Evolutionary conservation across 2,797 vertebrate species (phyloP).

Genomic region (Oryzias sinensis): DNA sequence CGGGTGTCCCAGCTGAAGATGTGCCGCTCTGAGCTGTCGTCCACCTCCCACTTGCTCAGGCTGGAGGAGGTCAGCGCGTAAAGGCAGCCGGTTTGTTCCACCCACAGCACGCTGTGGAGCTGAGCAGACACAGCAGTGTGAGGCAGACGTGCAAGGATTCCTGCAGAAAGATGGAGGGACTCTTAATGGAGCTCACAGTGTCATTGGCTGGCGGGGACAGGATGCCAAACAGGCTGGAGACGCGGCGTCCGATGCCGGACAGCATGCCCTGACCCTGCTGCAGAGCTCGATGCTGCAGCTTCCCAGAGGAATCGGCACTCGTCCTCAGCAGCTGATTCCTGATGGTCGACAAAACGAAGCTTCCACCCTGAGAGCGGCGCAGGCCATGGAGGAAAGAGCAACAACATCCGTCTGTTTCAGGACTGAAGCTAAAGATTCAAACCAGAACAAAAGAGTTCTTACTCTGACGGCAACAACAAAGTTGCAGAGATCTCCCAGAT

Average conservation of each 20-base stretch:
- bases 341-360: conserved; percentile 86
- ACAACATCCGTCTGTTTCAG: too few species aligned
- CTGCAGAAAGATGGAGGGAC: not conserved
- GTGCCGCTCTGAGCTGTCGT: conserved; percentile 83
- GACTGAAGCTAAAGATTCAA: not conserved
- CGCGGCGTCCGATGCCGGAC: conserved; percentile 89
- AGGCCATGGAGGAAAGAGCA: not conserved
- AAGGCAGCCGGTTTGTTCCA: conserved; percentile 73
- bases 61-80: conserved; percentile 86
- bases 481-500: conserved; percentile 83
- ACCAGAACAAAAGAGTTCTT: conserved; percentile 6
- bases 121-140: conserved; percentile 47
- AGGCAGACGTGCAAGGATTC: not conserved
- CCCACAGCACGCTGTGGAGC: conserved; percentile 89
- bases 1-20: conserved; percentile 86
- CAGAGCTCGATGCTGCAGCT: conserved; percentile 80
- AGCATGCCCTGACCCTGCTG: conserved; percentile 91
- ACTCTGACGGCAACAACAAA: conserved; percentile 88
- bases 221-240: conserved; percentile 94
- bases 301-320: conserved; percentile 79
- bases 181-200: conserved; percentile 72
- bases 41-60: conserved; percentile 90
- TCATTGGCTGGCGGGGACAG: conserved; percentile 83
- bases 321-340: conserved; percentile 82
- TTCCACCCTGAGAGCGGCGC: conserved; percentile 78